Conservation (phyloP, 2,113 vertebrate species). For the Semnornis frantzii region DNA sequence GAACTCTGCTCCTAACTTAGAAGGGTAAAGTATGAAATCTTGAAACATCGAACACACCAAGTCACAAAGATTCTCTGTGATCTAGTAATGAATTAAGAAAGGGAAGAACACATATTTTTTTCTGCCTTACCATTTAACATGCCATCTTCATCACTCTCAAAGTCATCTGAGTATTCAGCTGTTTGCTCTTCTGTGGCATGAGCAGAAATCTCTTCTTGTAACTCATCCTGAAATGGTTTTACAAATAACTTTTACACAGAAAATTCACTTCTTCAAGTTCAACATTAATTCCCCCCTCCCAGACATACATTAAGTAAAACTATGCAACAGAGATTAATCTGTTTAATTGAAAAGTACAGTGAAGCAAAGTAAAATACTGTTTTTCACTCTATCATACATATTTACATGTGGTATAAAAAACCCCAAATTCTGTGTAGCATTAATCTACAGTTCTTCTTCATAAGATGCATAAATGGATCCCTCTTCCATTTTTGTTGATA, state of each 20-base stretch:
- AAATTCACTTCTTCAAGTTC: not conserved
- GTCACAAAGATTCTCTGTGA: not conserved
- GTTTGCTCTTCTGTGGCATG: constrained; percentile 68
- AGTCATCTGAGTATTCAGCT: constrained; percentile 82
- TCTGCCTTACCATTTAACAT: constrained; percentile 1
- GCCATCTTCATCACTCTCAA: constrained; percentile 82
- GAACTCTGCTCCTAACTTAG: not conserved
- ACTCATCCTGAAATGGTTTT: constrained; percentile 81
- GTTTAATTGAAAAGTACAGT: not conserved
- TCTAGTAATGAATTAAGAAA: not conserved
- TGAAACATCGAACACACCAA: not conserved
- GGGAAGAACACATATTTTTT: not conserved
- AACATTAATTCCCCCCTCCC: not conserved
- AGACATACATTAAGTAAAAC: fast-evolving
- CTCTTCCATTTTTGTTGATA: not conserved
- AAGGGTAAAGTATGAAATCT: not conserved
- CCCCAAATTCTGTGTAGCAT: not conserved
- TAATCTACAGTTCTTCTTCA: not conserved
- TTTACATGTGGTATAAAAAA: not conserved
- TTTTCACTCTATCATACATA: not conserved
- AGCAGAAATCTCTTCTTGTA: constrained; percentile 79
- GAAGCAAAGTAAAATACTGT: not conserved
- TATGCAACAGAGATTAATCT: not conserved
- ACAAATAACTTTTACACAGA: not conserved
- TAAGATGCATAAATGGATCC: fast-evolving